Evolutionary conservation across 2,888 invertebrate genomes (phyloP).

Genomic region (Callimorpha dominula): DNA sequence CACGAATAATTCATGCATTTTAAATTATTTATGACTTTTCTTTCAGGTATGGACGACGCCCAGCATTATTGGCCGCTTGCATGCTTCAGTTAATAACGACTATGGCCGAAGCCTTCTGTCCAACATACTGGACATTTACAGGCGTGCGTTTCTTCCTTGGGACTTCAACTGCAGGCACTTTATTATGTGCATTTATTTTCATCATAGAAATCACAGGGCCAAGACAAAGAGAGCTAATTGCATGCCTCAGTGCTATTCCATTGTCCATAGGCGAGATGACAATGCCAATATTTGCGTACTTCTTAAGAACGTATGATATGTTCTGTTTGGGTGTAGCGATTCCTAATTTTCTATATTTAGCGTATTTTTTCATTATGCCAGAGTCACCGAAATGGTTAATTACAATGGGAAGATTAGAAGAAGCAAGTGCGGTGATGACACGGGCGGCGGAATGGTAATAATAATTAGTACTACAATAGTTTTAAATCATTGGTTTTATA

Average conservation of each 20-base stretch:
- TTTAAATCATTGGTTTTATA: background rate
- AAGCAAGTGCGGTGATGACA: constrained; percentile 87
- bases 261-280: constrained; percentile 88
- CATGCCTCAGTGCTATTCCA: constrained; percentile 87
- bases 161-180: constrained; percentile 90
- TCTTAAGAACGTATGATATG: constrained; percentile 87
- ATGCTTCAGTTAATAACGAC: constrained; percentile 89
- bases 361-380: constrained; percentile 89
- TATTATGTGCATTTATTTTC: constrained; percentile 89
- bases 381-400: constrained; percentile 93
- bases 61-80: constrained; percentile 87
- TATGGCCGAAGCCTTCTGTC: constrained; percentile 87
- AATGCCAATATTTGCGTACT: constrained; percentile 87
- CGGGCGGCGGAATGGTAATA: constrained; percentile 84
- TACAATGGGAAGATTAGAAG: constrained; percentile 88
- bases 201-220: constrained; percentile 87
- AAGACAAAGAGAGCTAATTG: constrained; percentile 75
- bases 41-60: constrained; percentile 89
- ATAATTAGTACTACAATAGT: constrained; percentile 26
- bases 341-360: constrained; percentile 84
- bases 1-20: too few relatives aligned
- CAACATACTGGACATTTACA: constrained; percentile 85
- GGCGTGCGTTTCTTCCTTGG: constrained; percentile 89
- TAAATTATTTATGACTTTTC: background rate
- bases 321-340: constrained; percentile 87